phyloP scores from a whole-genome alignment of 2,797 vertebrate species.

The Ispidina picta region DNA sequence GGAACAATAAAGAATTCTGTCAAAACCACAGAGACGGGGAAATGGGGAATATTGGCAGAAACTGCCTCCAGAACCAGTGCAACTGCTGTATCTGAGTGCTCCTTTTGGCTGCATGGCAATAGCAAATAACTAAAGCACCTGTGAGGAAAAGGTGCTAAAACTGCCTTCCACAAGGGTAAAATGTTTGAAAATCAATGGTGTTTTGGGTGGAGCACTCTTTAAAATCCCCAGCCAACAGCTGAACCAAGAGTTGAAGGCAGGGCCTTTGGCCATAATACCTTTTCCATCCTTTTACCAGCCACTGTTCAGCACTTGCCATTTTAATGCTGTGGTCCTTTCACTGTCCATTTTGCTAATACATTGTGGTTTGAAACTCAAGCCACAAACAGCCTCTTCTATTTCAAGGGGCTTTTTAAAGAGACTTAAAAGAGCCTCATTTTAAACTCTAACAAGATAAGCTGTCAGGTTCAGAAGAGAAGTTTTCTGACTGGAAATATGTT shows the following conservation, averaged over 20 bases:
- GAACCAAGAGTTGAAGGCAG: not conserved
- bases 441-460: constrained; percentile 60
- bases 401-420: constrained; percentile 9
- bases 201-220: not conserved
- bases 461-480: constrained; percentile 43
- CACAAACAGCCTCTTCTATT: constrained; percentile 48
- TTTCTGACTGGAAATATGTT: constrained; percentile 51
- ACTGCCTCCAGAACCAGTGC: not conserved
- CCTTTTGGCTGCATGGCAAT: not conserved
- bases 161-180: not conserved
- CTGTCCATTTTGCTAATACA: constrained; percentile 30
- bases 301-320: not conserved
- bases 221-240: not conserved
- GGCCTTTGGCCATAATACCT: not conserved
- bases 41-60: constrained; percentile 25
- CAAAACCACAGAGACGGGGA: constrained; percentile 16
- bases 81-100: not conserved
- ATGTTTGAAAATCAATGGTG: not conserved
- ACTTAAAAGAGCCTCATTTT: constrained; percentile 54
- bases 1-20: constrained; percentile 41
- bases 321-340: not conserved
- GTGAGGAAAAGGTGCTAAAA: not conserved
- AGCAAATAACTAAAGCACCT: not conserved
- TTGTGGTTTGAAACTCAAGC: constrained; percentile 55
- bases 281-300: not conserved